A percentile compares a stretch with the other conserved stretches of the same genome.
phyloP scores from a whole-genome alignment of 2,113 vertebrate species.

The Clarias batrachus region DNA sequence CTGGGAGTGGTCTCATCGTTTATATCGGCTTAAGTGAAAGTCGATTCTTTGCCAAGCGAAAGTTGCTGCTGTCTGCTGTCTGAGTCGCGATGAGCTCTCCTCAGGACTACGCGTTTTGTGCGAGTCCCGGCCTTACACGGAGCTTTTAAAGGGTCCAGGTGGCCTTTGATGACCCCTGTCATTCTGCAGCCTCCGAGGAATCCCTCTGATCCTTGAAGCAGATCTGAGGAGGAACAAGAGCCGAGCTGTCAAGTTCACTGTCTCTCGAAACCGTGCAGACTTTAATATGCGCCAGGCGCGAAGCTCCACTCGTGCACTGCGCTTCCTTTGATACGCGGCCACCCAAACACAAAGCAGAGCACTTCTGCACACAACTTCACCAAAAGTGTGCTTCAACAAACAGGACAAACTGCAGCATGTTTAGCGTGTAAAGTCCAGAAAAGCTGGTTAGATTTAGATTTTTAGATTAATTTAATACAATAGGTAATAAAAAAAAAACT shows the following conservation, averaged over 20 bases:
- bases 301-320: background rate
- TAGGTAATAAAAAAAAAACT: no score
- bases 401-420: constrained; percentile 53
- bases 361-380: constrained; percentile 70
- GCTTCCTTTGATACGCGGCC: constrained; percentile 39
- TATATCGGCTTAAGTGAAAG: background rate
- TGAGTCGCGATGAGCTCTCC: constrained; percentile 18
- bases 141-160: constrained; percentile 76
- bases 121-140: constrained; percentile 53
- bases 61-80: background rate
- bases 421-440: background rate
- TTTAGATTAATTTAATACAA: no score
- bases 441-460: background rate
- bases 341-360: constrained; percentile 60
- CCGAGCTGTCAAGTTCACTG: constrained; percentile 76
- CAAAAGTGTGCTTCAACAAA: constrained; percentile 52
- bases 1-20: background rate
- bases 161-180: constrained; percentile 78
- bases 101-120: constrained; percentile 54
- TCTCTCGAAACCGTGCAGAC: constrained; percentile 55
- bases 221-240: constrained; percentile 58
- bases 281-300: constrained; percentile 53
- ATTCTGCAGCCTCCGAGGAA: constrained; percentile 68
- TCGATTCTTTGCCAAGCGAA: background rate
- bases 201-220: constrained; percentile 71